Conservation (phyloP, 2,888 invertebrate genomes). For the Ramazzottius varieornatus region DNA sequence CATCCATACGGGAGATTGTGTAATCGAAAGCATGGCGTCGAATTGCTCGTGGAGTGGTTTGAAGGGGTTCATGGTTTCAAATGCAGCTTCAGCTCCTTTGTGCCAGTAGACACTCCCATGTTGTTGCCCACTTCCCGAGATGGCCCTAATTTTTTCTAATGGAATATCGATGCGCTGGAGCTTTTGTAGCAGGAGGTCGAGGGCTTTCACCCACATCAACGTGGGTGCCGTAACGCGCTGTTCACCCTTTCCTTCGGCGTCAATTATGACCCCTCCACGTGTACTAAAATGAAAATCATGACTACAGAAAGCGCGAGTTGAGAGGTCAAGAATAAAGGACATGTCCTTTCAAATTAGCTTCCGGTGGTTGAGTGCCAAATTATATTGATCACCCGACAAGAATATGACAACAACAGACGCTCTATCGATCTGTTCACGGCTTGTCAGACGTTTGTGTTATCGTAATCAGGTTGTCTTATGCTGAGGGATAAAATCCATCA, state of each 20-base stretch:
- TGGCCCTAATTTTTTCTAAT: constrained; percentile 48
- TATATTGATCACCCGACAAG: too few species aligned
- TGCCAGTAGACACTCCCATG: constrained; percentile 93
- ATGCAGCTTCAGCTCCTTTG: constrained; percentile 36
- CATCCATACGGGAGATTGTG: constrained; percentile 81
- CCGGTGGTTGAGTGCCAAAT: too few species aligned
- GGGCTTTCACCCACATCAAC: constrained; percentile 76
- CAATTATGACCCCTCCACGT: constrained; percentile 30
- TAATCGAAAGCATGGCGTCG: constrained; percentile 40
- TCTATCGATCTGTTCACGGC: too few species aligned
- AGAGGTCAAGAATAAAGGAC: too few species aligned
- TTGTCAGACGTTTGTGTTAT: too few species aligned
- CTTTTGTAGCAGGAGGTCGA: constrained; percentile 65
- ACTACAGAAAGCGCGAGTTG: too few species aligned
- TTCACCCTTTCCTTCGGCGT: constrained; percentile 28
- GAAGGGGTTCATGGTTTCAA: constrained; percentile 39
- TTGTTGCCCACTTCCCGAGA: constrained; percentile 88
- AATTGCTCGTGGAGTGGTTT: constrained; percentile 52
- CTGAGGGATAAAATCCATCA: too few species aligned
- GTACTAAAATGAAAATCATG: constrained; percentile 26
- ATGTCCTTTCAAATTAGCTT: too few species aligned
- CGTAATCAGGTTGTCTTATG: too few species aligned
- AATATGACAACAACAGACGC: too few species aligned
- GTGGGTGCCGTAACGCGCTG: constrained; percentile 47
- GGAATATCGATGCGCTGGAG: constrained; percentile 53